Conservation (phyloP, 2,888 invertebrate species). For the Poecilobothrus nobilitatus region DNA sequence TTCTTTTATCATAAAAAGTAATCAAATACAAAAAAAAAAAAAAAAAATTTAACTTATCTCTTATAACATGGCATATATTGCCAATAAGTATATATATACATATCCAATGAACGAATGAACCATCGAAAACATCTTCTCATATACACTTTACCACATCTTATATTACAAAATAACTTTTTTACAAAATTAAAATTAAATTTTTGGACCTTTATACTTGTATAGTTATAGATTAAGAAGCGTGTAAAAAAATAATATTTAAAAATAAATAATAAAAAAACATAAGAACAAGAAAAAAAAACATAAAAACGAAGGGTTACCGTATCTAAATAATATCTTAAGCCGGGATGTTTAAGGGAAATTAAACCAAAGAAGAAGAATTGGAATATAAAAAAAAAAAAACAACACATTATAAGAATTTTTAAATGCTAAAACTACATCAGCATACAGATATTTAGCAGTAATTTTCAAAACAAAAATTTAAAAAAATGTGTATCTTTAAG, state of each 20-base stretch:
- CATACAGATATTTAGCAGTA: too few species aligned
- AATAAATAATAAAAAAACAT: not conserved
- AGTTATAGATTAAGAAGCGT: constrained; percentile 6
- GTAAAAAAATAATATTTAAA: not conserved
- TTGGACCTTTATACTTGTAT: not conserved
- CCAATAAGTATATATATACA: not conserved
- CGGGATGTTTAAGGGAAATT: not conserved
- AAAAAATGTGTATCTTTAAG: too few species aligned
- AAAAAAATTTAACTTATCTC: not conserved
- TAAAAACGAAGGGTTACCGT: not conserved
- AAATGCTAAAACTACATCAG: too few species aligned
- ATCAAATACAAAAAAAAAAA: not conserved
- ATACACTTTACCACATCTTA: too few species aligned
- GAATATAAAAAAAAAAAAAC: not conserved
- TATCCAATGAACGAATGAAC: too few species aligned
- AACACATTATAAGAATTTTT: not conserved
- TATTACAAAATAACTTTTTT: not conserved
- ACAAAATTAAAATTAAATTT: not conserved
- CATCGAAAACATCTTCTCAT: too few species aligned
- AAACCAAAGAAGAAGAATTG: not conserved
- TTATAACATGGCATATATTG: not conserved
- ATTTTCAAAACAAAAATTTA: too few species aligned
- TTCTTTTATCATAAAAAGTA: not conserved
- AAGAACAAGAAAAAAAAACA: too few species aligned
- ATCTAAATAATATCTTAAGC: constrained; percentile 4